phyloP scores from a whole-genome alignment of 2,797 vertebrate species.

The Oryzias sinensis region DNA sequence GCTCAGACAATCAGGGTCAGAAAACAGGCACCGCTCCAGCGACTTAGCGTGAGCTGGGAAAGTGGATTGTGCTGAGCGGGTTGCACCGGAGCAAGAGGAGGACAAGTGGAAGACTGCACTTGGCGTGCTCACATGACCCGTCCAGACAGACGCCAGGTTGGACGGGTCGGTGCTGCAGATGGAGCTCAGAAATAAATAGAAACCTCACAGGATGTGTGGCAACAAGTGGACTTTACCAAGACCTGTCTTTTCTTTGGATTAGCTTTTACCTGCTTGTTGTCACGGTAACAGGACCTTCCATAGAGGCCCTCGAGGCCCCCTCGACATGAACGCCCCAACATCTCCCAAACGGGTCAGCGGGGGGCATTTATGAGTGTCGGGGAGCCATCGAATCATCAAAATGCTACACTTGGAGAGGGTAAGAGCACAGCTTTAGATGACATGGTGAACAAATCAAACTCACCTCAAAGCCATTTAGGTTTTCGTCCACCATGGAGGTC shows the following conservation, averaged over 20 bases:
- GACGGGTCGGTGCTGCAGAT: constrained; percentile 3
- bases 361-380: constrained; percentile 28
- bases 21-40: constrained; percentile 67
- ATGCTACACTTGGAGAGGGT: constrained; percentile 71
- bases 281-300: constrained; percentile 2
- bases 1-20: constrained; percentile 55
- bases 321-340: constrained; percentile 26
- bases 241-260: constrained; percentile 4
- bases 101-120: constrained; percentile 20
- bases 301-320: constrained; percentile 4
- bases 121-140: not conserved
- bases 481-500: no score
- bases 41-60: constrained; percentile 70
- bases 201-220: not conserved
- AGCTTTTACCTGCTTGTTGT: constrained; percentile 1
- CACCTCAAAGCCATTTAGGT: no score
- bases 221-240: constrained; percentile 2
- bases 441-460: not conserved
- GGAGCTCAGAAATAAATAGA: not conserved
- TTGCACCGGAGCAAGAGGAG: constrained; percentile 34
- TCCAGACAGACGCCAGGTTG: constrained; percentile 3
- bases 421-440: constrained; percentile 39
- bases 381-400: constrained; percentile 49
- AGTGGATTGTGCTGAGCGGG: constrained; percentile 67
- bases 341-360: constrained; percentile 14